Conservation (phyloP, 2,113 vertebrate genomes). For the Petaurus breviceps region DNA sequence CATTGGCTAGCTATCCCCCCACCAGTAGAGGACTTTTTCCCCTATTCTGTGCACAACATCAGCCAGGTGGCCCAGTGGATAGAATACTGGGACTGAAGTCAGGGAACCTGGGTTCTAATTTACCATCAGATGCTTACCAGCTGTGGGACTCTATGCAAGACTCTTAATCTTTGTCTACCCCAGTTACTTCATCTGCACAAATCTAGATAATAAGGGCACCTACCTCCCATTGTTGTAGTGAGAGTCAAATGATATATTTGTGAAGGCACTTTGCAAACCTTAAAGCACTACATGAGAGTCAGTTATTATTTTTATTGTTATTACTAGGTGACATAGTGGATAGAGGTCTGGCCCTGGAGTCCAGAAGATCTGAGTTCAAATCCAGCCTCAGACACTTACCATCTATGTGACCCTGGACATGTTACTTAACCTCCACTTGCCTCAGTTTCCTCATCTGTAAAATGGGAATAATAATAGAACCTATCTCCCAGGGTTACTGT, state of each 20-base stretch:
- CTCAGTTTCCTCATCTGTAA: neutral
- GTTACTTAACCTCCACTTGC: neutral
- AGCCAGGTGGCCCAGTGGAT: neutral
- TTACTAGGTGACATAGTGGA: neutral
- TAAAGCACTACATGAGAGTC: neutral
- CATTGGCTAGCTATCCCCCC: neutral
- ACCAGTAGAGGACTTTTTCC: too few relatives aligned
- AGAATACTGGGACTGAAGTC: neutral
- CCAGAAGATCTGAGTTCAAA: neutral
- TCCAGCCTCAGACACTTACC: neutral
- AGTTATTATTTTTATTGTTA: neutral
- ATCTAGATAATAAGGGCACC: neutral
- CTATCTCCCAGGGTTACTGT: neutral
- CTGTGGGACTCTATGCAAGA: neutral
- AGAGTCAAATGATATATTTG: neutral
- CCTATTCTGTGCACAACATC: neutral
- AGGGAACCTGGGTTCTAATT: neutral
- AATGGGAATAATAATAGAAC: neutral
- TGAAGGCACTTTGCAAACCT: neutral
- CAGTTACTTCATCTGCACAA: neutral
- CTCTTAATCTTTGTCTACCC: neutral
- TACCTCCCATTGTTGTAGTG: neutral
- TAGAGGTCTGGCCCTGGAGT: neutral
- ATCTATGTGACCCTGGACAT: neutral
- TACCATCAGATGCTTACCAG: neutral